These are phyloP conservation scores for Rhagonycha lutea DNA, from an alignment of 2,888 invertebrate genomes.

Conservation along the genomic window DNA sequence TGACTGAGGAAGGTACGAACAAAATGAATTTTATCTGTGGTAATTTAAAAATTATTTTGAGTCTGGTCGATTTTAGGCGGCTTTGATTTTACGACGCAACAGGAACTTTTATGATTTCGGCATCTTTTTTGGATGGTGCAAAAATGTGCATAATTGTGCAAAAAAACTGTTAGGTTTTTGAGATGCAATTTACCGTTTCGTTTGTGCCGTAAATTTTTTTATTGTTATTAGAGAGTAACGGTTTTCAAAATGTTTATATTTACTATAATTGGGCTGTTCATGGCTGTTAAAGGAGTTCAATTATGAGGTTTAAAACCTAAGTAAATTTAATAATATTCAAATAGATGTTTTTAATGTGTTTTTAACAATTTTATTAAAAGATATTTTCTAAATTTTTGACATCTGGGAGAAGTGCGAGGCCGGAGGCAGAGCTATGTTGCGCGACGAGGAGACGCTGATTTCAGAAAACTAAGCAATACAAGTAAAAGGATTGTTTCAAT, in stretches of 20 bases:
- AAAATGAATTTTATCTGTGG: not conserved
- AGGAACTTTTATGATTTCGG: constrained; percentile 1
- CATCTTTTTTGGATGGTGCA: not conserved
- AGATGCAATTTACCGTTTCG: constrained; percentile 1
- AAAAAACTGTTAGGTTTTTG: constrained; percentile 12
- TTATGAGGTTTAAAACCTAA: no score
- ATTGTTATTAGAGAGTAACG: not conserved
- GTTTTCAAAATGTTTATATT: not conserved
- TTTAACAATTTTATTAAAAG: no score
- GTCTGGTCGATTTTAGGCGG: not conserved
- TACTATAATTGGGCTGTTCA: no score
- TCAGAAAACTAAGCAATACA: no score
- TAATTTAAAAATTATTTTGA: not conserved
- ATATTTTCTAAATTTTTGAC: no score
- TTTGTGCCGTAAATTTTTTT: not conserved
- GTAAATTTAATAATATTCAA: no score
- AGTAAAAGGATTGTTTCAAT: no score
- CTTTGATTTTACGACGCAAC: not conserved
- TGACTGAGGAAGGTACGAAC: not conserved
- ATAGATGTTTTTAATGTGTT: no score
- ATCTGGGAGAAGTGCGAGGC: no score
- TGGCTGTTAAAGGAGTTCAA: no score
- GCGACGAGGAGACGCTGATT: no score
- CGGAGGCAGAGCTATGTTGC: no score
- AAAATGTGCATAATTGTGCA: constrained; percentile 5